These are phyloP conservation scores for Chrysocyon brachyurus DNA, from an alignment of 2,797 vertebrate species.

Conservation along the genomic window DNA sequence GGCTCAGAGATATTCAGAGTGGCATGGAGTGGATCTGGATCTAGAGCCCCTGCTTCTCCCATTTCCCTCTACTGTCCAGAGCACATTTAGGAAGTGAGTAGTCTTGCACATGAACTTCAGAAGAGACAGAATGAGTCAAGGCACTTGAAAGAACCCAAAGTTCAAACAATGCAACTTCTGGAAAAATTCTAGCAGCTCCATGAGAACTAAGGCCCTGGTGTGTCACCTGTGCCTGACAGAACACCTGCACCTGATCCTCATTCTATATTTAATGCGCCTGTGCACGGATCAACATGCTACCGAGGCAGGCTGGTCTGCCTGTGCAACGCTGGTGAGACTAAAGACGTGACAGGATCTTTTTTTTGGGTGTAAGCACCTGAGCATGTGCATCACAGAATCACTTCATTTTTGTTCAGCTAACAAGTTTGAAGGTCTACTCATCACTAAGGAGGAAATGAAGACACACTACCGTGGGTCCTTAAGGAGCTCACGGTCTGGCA, in stretches of 20 bases:
- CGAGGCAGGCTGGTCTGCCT: background rate
- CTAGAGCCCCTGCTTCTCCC: background rate
- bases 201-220: background rate
- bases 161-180: background rate
- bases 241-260: too few species aligned
- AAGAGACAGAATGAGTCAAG: background rate
- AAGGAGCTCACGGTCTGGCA: background rate
- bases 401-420: background rate
- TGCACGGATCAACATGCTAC: accelerated
- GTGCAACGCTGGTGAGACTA: accelerated
- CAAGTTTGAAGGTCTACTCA: background rate
- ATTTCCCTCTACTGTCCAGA: background rate
- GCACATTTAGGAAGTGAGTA: background rate
- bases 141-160: background rate
- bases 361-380: background rate
- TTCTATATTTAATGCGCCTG: background rate
- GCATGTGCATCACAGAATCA: background rate
- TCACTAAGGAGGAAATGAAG: background rate
- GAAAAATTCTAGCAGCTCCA: background rate
- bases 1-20: background rate
- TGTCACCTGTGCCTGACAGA: background rate
- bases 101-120: background rate
- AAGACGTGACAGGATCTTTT: background rate
- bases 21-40: accelerated
- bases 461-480: background rate